Conservation (phyloP, 2,113 vertebrate species). For the Caloenas nicobarica region DNA sequence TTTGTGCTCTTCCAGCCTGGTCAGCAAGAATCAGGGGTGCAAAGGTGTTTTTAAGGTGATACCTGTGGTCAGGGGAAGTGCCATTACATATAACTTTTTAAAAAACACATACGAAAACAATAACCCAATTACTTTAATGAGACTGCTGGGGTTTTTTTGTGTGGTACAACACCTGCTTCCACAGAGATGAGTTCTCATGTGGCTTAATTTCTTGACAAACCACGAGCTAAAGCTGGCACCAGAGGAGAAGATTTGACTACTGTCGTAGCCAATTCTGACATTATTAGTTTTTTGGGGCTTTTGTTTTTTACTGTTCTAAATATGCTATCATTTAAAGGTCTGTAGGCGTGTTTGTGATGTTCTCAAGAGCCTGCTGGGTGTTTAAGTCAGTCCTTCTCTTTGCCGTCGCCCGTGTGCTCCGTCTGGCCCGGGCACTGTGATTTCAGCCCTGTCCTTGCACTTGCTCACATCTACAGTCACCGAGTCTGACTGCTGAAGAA, state of each 20-base stretch:
- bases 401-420: background rate
- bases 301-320: background rate
- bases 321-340: background rate
- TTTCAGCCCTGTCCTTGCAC: background rate
- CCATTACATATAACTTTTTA: background rate
- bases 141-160: background rate
- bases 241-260: background rate
- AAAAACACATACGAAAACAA: background rate
- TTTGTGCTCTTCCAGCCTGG: background rate
- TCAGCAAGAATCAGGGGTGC: background rate
- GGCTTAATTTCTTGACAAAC: background rate
- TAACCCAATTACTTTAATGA: background rate
- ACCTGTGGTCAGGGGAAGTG: background rate
- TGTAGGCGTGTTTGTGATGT: accelerated
- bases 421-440: background rate
- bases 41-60: background rate
- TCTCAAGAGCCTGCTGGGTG: background rate
- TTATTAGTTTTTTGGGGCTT: background rate
- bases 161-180: background rate
- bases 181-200: background rate
- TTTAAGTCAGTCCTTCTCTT: background rate
- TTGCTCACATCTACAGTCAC: background rate
- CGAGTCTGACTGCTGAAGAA: background rate
- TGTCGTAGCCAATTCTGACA: accelerated
- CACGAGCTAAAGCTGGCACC: background rate